Conservation (phyloP, 64 coral and sea anemone genomes). For the Dendronephthya gigantea region DNA sequence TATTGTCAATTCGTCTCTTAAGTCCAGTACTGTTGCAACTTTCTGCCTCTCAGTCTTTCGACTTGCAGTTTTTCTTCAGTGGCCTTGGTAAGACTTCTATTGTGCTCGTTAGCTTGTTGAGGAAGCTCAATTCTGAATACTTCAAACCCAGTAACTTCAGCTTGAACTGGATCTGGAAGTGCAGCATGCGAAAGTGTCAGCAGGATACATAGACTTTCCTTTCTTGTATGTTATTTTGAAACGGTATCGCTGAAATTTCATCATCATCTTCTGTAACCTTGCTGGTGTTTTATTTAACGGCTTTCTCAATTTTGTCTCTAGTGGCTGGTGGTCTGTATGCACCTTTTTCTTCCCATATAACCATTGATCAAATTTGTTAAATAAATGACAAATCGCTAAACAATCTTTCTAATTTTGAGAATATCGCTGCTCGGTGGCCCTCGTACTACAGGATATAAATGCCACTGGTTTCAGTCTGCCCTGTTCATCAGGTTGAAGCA, state of each 20-base stretch:
- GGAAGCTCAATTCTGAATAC: constrained; percentile 18
- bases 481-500: constrained; percentile 34
- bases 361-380: constrained; percentile 62
- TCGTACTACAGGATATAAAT: constrained; percentile 26
- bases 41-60: constrained; percentile 36
- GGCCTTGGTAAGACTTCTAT: constrained; percentile 29
- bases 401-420: constrained; percentile 4
- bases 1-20: constrained; percentile 35
- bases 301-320: constrained; percentile 42
- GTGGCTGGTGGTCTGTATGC: constrained; percentile 27
- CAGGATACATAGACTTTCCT: constrained; percentile 1
- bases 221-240: constrained; percentile 26
- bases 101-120: background rate
- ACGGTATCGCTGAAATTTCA: constrained; percentile 28
- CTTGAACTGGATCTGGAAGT: constrained; percentile 13
- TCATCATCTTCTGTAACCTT: constrained; percentile 40
- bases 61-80: constrained; percentile 28
- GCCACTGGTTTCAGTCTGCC: constrained; percentile 38
- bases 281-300: constrained; percentile 23
- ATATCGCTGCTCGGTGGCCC: constrained; percentile 7
- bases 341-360: constrained; percentile 42
- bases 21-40: constrained; percentile 9
- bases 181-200: constrained; percentile 20
- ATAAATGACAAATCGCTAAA: constrained; percentile 38
- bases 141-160: constrained; percentile 28